phyloP scores from a whole-genome alignment of 2,797 vertebrate genomes.

The Hemitrygon akajei region DNA sequence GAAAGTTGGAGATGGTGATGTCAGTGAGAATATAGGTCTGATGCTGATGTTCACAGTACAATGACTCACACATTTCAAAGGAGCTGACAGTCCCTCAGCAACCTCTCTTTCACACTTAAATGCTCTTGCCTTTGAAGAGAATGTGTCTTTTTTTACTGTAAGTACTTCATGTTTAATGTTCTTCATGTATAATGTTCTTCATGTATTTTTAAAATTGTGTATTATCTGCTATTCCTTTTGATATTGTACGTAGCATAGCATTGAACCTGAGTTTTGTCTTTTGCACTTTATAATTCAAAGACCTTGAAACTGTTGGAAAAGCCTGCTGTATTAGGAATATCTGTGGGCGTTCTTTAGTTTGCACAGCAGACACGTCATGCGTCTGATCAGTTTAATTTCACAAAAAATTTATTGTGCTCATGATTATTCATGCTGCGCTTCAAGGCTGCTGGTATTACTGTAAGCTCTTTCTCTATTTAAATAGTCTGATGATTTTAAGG shows the following conservation, averaged over 20 bases:
- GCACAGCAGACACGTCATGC: background rate
- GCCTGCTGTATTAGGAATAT: background rate
- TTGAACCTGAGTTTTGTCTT: background rate
- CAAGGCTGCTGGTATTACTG: background rate
- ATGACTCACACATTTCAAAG: constrained; percentile 54
- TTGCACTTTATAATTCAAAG: background rate
- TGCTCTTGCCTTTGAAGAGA: constrained; percentile 26
- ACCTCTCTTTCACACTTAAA: constrained; percentile 22
- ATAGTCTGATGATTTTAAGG: background rate
- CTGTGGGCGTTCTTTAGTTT: background rate
- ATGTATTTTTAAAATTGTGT: background rate
- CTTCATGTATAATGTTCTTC: background rate
- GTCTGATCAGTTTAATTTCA: background rate
- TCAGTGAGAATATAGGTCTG: constrained; percentile 63
- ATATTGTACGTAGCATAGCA: background rate
- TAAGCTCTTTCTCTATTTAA: background rate
- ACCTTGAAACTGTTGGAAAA: constrained; percentile 9
- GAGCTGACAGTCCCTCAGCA: constrained; percentile 43
- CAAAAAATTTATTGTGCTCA: constrained; percentile 3
- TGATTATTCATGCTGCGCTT: background rate
- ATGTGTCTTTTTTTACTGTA: constrained; percentile 14
- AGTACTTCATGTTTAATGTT: background rate
- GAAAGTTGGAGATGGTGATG: constrained; percentile 59
- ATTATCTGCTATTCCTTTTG: background rate
- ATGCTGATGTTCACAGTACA: constrained; percentile 54